Evolutionary conservation across 2,888 invertebrate genomes (phyloP).

Genomic region (Apodemia zela): DNA sequence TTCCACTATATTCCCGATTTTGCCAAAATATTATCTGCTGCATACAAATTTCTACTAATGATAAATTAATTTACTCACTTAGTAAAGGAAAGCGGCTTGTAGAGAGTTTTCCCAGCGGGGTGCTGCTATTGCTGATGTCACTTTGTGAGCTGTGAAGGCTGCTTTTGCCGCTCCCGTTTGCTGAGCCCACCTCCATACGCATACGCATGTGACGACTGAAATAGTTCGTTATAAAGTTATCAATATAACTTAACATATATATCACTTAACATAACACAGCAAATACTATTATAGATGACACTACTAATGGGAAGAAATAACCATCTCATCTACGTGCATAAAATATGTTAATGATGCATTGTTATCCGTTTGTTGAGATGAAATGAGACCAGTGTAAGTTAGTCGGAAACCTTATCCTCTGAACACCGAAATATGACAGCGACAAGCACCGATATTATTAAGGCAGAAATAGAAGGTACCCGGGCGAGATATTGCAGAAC

Average conservation of each 20-base stretch:
- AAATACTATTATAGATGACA: background rate
- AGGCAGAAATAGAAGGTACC: too few species aligned
- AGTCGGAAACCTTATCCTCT: too few species aligned
- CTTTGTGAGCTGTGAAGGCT: conserved; percentile 86
- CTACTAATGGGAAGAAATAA: background rate
- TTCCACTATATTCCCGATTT: background rate
- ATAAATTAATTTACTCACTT: conserved; percentile 51
- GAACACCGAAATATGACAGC: too few species aligned
- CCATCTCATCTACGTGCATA: background rate
- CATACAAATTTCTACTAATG: background rate
- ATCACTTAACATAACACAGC: background rate
- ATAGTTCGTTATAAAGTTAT: background rate
- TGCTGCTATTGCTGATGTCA: conserved; percentile 83
- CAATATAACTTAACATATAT: too few species aligned
- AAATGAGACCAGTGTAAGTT: too few species aligned
- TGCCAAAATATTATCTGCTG: background rate
- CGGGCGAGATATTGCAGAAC: too few species aligned
- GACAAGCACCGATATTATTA: too few species aligned
- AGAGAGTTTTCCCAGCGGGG: conserved; percentile 76
- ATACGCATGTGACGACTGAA: conserved; percentile 73
- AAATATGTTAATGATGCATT: background rate
- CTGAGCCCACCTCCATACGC: conserved; percentile 74
- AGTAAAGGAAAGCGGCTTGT: conserved; percentile 66
- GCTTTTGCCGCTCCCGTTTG: conserved; percentile 77
- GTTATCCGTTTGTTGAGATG: background rate